A percentile compares a stretch with the other conserved stretches of the same genome.
Conservation (phyloP, 2,113 vertebrate genomes). For the Anthoscopus minutus region DNA sequence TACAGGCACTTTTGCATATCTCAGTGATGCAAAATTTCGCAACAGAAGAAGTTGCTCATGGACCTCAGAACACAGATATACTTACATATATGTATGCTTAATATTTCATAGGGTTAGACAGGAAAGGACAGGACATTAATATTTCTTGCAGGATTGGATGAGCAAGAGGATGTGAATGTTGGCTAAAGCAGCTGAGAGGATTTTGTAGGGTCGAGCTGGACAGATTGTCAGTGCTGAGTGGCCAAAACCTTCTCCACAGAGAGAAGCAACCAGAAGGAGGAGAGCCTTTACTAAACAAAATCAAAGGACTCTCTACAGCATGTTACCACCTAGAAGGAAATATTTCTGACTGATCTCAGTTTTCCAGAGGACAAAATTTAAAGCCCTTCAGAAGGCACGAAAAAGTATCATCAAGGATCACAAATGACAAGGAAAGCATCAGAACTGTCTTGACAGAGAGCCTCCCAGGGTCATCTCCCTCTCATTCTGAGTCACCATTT, state of each 20-base stretch:
- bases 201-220: neutral
- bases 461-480: neutral
- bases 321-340: neutral
- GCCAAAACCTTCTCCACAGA: neutral
- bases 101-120: neutral
- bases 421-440: neutral
- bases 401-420: neutral
- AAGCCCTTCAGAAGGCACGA: neutral
- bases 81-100: accelerated
- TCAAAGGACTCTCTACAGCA: neutral
- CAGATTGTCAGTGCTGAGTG: neutral
- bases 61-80: neutral
- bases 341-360: neutral
- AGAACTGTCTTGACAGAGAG: neutral
- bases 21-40: neutral
- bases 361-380: neutral
- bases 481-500: neutral
- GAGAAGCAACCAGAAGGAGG: neutral
- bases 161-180: neutral
- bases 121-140: neutral
- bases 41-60: neutral
- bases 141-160: neutral
- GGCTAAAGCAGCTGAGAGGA: neutral
- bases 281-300: neutral
- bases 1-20: neutral